Base-by-base conservation (phyloP, 2,797 vertebrate genomes). In the Phalloptychus januarius region DNA sequence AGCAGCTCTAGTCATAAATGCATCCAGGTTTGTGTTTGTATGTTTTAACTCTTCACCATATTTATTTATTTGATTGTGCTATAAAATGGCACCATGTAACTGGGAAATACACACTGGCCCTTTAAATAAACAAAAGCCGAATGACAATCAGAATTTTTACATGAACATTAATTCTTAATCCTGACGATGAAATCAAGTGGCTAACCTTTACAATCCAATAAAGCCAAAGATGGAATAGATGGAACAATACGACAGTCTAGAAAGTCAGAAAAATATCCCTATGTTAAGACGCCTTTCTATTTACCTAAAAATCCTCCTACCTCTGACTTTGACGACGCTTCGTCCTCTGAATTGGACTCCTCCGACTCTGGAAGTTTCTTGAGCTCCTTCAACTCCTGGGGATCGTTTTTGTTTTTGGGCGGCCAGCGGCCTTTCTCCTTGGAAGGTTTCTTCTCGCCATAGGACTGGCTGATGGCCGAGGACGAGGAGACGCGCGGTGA, bases 241-340 rank as follows among this genome's bases (percentile, higher is more conserved):
- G 7, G 40, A 42, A 42, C 40, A 42, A 42, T 42, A 42, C 40
- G 7, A 42, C 40, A 42, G 40, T 42, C 40, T 42, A 42, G 40
- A 42, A 42, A 3, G 7, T 42, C 40, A 42, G 40, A 42, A 42
- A 7, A 42, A 7, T 7, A 42, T 42, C 40, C 3, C n/a, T n/a
- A n/a, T n/a, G n/a, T n/a, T n/a, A n/a, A n/a, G n/a, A n/a, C n/a
- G n/a, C n/a, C n/a, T n/a, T n/a, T n/a, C n/a, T n/a, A 2, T 73
- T 44, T 12, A 11, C 5, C 28, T 36, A 52, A 73, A 73, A 5
- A 8, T 63, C 54, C 44, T 75, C 56, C 86, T 94, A 99, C 98
- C 97, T 98, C 98, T 13, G 98, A 99, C 87, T 98, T 99, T 70
- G 98, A 97, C 38, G 98, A 98, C 6, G 96, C 96, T 87, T 99